Conservation (phyloP, 2,888 invertebrate genomes). For the Drosophila affinis region DNA sequence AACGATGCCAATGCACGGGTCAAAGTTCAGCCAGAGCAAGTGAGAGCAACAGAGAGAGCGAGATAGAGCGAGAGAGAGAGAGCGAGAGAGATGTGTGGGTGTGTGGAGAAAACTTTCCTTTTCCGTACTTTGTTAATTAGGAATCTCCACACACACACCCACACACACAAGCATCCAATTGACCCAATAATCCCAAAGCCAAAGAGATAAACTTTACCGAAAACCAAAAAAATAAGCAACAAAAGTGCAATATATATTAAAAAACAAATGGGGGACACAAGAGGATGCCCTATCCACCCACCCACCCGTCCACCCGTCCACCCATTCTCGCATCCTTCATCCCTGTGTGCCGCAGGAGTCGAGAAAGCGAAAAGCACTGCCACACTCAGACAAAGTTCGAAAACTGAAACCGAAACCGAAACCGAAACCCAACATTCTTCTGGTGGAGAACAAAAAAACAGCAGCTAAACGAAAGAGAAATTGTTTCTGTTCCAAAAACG, state of each 20-base stretch:
- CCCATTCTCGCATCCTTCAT: constrained; percentile 18
- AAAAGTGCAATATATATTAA: constrained; percentile 67
- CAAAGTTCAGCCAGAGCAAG: constrained; percentile 60
- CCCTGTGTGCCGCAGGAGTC: constrained; percentile 38
- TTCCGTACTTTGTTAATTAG: constrained; percentile 67
- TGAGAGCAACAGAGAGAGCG: not conserved
- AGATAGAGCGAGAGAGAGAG: not conserved
- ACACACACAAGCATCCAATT: constrained; percentile 49
- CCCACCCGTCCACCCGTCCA: not conserved
- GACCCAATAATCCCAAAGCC: constrained; percentile 59
- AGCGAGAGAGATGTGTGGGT: not conserved
- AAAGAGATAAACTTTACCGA: constrained; percentile 48
- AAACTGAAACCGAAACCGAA: constrained; percentile 28
- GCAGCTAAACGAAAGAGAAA: not conserved
- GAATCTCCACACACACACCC: constrained; percentile 24
- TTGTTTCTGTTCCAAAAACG: not conserved
- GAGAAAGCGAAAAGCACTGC: constrained; percentile 64
- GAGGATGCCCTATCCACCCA: not conserved
- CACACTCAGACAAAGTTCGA: constrained; percentile 25
- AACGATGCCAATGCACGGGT: constrained; percentile 72
- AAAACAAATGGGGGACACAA: constrained; percentile 54
- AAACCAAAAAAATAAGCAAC: constrained; percentile 21
- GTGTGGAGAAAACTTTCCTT: constrained; percentile 35
- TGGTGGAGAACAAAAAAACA: not conserved
- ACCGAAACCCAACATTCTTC: constrained; percentile 20